These are phyloP conservation scores for Triplophysa siluroides DNA, from an alignment of 2,113 vertebrate genomes.

Conservation along the genomic window DNA sequence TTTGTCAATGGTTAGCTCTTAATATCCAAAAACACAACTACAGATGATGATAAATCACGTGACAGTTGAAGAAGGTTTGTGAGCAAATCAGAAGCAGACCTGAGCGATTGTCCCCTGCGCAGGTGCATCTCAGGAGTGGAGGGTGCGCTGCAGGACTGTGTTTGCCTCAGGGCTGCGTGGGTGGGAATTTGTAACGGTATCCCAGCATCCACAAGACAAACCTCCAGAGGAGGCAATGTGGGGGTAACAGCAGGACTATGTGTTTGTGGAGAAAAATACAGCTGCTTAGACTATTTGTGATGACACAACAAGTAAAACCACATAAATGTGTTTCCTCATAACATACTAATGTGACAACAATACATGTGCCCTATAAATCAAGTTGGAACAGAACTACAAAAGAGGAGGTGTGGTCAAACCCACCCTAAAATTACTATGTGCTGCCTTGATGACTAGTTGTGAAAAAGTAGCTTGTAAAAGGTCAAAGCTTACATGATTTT, in stretches of 20 bases:
- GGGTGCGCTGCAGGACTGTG: constrained; percentile 75
- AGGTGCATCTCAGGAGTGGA: constrained; percentile 80
- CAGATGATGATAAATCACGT: not conserved
- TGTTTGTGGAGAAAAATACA: constrained; percentile 42
- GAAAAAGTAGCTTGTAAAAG: not conserved
- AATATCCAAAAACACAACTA: not conserved
- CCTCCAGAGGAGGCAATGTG: constrained; percentile 67
- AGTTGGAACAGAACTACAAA: not conserved
- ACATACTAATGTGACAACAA: not conserved
- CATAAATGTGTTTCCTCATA: not conserved
- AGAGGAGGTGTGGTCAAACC: constrained; percentile 18
- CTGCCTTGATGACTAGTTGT: constrained; percentile 24
- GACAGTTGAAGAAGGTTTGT: not conserved
- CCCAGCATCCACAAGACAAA: constrained; percentile 62
- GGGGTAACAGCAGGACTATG: constrained; percentile 73
- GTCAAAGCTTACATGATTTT: not conserved
- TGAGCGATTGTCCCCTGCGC: constrained; percentile 76
- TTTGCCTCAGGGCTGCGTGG: constrained; percentile 62
- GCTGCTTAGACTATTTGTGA: not conserved
- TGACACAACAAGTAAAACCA: not conserved
- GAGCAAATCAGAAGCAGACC: constrained; percentile 62
- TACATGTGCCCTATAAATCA: not conserved
- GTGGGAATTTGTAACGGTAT: constrained; percentile 61
- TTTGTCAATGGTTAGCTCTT: not conserved
- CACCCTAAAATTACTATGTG: constrained; percentile 25